phyloP scores from a whole-genome alignment of 2,113 vertebrate genomes.

The Spheniscus mendiculus region DNA sequence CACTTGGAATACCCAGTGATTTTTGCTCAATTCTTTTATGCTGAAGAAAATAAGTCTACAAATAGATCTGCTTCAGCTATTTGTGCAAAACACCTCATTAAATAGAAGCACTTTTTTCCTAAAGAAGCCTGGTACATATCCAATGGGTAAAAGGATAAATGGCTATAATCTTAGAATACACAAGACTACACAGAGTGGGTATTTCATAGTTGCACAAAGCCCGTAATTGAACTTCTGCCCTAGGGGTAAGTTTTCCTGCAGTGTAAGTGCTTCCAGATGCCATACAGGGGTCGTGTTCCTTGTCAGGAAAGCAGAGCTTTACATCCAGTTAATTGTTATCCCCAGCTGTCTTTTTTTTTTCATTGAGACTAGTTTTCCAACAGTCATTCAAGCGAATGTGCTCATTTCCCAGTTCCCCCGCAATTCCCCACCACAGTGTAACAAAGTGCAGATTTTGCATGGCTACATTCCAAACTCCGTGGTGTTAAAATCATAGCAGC shows the following conservation, averaged over 20 bases:
- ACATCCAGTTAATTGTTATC: slow-evolving; percentile 38
- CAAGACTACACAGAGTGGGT: neutral
- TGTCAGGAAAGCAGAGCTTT: slow-evolving; percentile 38
- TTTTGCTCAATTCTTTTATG: neutral
- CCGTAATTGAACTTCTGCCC: slow-evolving; percentile 59
- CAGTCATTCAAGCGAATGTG: slow-evolving; percentile 39
- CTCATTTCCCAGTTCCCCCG: slow-evolving; percentile 31
- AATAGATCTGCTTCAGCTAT: neutral
- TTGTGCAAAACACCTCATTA: slow-evolving; percentile 14
- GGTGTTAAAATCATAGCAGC: slow-evolving; percentile 41
- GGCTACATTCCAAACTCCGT: neutral
- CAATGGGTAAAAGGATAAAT: slow-evolving; percentile 33
- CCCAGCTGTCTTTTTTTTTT: neutral
- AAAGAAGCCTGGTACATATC: neutral
- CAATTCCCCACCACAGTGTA: slow-evolving; percentile 3
- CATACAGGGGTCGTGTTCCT: neutral
- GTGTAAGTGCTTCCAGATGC: slow-evolving; percentile 38
- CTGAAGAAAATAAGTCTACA: neutral
- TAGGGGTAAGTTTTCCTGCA: slow-evolving; percentile 39
- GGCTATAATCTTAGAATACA: neutral
- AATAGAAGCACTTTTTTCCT: neutral
- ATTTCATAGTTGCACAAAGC: slow-evolving; percentile 39
- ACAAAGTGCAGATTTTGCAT: slow-evolving; percentile 21
- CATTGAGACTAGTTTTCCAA: slow-evolving; percentile 21
- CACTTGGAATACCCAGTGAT: neutral